Evolutionary conservation across 1,140 invertebrate genomes (phyloP).

Genomic region (Pachypeltis micranthus): DNA sequence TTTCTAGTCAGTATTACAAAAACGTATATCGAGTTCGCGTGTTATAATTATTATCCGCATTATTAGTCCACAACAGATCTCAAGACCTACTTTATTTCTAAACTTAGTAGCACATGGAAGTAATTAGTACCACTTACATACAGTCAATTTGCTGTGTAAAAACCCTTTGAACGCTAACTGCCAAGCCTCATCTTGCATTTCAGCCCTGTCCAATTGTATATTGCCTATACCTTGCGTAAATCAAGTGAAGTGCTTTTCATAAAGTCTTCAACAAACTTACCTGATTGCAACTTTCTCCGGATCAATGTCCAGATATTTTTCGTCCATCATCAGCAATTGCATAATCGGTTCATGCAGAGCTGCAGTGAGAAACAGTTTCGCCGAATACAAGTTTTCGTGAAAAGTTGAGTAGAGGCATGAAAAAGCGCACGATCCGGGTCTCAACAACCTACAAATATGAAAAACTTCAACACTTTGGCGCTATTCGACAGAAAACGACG

Average conservation of each 20-base stretch:
- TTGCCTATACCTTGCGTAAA: too few species aligned
- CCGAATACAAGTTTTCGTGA: constrained; percentile 79
- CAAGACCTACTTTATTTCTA: too few species aligned
- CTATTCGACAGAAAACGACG: neutral
- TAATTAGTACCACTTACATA: too few species aligned
- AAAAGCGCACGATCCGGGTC: constrained; percentile 78
- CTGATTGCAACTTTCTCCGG: constrained; percentile 69
- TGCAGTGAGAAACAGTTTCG: constrained; percentile 84
- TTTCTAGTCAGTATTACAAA: too few species aligned
- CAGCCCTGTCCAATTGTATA: neutral
- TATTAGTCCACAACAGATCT: too few species aligned
- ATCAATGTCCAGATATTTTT: constrained; percentile 85
- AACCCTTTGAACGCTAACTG: too few species aligned
- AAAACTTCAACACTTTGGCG: neutral
- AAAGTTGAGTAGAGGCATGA: constrained; percentile 78
- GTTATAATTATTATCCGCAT: too few species aligned
- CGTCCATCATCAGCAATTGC: constrained; percentile 83
- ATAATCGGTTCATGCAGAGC: constrained; percentile 85
- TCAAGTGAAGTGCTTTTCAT: neutral
- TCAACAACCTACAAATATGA: constrained; percentile 45
- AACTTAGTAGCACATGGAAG: too few species aligned
- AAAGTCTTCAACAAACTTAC: constrained; percentile 36
- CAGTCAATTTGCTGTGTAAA: too few species aligned
- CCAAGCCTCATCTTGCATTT: neutral
- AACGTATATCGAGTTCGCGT: too few species aligned